A percentile compares a stretch with the other conserved stretches of the same genome.
phyloP scores from a whole-genome alignment of 1,140 invertebrate genomes.

The Aethina tumida region DNA sequence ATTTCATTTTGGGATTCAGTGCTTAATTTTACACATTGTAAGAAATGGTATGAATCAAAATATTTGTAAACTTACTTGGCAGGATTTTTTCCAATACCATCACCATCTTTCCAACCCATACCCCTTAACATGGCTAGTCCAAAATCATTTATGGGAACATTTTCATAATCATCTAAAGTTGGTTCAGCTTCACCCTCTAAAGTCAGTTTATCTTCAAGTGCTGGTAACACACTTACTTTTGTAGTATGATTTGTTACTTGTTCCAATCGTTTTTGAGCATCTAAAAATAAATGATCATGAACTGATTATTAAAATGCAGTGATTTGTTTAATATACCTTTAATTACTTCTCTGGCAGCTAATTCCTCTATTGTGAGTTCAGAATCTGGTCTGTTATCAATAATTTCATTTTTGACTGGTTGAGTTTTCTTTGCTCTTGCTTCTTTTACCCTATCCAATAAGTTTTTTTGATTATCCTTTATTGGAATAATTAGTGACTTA shows the following conservation, averaged over 20 bases:
- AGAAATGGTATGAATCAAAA: too few relatives aligned
- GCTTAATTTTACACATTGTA: too few relatives aligned
- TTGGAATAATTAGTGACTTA: constrained; percentile 51
- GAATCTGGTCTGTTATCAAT: constrained; percentile 30
- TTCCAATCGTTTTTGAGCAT: constrained; percentile 31
- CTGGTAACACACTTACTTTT: constrained; percentile 23
- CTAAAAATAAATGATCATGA: constrained; percentile 16
- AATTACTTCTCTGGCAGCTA: constrained; percentile 40
- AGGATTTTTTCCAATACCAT: constrained; percentile 55
- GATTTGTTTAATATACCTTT: constrained; percentile 21
- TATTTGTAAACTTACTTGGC: constrained; percentile 31
- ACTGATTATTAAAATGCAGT: not conserved
- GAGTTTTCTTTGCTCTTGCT: constrained; percentile 21
- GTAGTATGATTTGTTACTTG: constrained; percentile 8
- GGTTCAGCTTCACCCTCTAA: constrained; percentile 39
- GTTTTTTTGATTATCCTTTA: constrained; percentile 39
- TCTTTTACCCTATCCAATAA: constrained; percentile 37
- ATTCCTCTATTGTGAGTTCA: constrained; percentile 41
- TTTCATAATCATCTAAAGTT: constrained; percentile 81
- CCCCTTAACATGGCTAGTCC: constrained; percentile 86
- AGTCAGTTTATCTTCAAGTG: constrained; percentile 15
- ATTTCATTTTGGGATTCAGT: too few relatives aligned
- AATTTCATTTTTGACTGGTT: constrained; percentile 18
- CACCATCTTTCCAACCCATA: constrained; percentile 83
- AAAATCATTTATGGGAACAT: constrained; percentile 78